A percentile compares a stretch with the other conserved stretches of the same genome.
Conservation (phyloP, 2,888 invertebrate species). For the Microplitis deprimator region DNA sequence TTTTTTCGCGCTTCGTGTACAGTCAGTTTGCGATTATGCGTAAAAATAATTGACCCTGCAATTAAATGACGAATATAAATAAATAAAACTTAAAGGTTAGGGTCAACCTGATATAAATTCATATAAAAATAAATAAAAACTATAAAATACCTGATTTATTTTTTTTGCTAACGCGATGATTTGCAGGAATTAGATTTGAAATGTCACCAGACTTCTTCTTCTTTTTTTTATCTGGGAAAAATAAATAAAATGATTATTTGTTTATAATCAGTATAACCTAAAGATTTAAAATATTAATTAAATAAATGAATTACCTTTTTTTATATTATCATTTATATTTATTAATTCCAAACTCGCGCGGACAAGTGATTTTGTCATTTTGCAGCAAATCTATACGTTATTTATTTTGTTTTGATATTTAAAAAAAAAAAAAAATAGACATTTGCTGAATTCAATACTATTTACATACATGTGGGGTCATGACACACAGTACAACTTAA, state of each 20-base stretch:
- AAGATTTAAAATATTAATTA: constrained; percentile 2
- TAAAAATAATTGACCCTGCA: constrained; percentile 48
- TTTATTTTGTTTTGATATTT: neutral
- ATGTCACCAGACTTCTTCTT: constrained; percentile 60
- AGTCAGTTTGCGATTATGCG: constrained; percentile 56
- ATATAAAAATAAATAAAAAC: neutral
- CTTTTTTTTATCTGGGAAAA: constrained; percentile 68
- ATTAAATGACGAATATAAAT: neutral
- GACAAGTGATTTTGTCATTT: constrained; percentile 76
- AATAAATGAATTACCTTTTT: constrained; percentile 53
- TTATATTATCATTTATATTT: constrained; percentile 65
- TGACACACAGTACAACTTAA: too few species aligned
- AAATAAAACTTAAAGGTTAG: too few species aligned
- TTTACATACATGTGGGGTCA: too few species aligned
- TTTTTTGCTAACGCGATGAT: constrained; percentile 59
- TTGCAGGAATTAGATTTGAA: constrained; percentile 63
- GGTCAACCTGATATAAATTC: too few species aligned
- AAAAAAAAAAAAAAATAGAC: neutral
- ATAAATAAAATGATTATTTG: neutral
- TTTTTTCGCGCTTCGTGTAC: constrained; percentile 60
- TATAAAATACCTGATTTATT: constrained; percentile 58
- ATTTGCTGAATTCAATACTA: neutral
- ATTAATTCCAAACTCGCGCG: constrained; percentile 75
- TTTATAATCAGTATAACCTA: constrained; percentile 38
- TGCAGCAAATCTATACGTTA: constrained; percentile 17